Evolutionary conservation across 2,113 vertebrate genomes (phyloP).

Genomic region (Fregetta grallaria): DNA sequence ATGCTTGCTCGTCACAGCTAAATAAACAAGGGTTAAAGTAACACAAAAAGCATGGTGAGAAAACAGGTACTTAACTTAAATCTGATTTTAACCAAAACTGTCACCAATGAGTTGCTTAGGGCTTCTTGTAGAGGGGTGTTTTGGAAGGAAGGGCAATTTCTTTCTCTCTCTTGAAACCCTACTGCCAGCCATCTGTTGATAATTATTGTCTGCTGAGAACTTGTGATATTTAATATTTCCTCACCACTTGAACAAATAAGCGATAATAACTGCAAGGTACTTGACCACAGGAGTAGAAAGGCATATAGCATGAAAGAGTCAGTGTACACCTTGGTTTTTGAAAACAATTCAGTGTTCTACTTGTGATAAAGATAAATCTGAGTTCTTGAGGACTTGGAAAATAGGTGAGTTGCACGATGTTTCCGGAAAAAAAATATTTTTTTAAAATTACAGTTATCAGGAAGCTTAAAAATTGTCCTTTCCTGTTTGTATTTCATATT

Average conservation of each 20-base stretch:
- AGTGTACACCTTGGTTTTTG: constrained; percentile 74
- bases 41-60: constrained; percentile 53
- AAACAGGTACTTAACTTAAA: constrained; percentile 58
- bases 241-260: constrained; percentile 97
- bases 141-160: constrained; percentile 26
- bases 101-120: constrained; percentile 44
- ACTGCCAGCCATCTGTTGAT: constrained; percentile 91
- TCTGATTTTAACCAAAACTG: constrained; percentile 58
- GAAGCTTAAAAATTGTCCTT: not conserved
- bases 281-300: constrained; percentile 91
- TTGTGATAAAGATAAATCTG: constrained; percentile 34
- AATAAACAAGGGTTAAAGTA: not conserved
- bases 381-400: constrained; percentile 25
- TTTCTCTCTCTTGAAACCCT: constrained; percentile 44
- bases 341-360: constrained; percentile 63
- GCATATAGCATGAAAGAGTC: constrained; percentile 81
- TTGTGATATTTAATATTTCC: constrained; percentile 99
- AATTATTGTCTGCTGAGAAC: constrained; percentile 91
- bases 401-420: constrained; percentile 19
- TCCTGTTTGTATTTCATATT: not conserved
- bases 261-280: constrained; percentile 89
- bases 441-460: constrained; percentile 27
- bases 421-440: not conserved
- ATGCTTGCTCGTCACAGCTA: not conserved
- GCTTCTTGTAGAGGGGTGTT: not conserved